A percentile compares a stretch with the other conserved stretches of the same genome.
phyloP scores from a whole-genome alignment of 2,888 invertebrate genomes.

The Emesis russula region DNA sequence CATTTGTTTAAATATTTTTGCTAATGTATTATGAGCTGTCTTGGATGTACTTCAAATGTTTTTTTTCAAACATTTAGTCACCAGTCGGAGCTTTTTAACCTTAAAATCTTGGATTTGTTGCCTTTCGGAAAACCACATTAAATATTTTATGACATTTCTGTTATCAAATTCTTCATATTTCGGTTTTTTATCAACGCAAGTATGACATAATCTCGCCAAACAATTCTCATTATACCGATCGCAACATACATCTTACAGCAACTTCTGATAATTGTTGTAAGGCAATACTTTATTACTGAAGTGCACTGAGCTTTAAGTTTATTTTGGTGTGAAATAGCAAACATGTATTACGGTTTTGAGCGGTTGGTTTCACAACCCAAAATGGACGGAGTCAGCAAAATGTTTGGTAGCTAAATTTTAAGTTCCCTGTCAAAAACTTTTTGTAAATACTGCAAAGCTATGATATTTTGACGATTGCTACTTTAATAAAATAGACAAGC shows the following conservation, averaged over 20 bases:
- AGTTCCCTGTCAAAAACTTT: background rate
- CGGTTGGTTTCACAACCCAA: background rate
- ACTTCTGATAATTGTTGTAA: background rate
- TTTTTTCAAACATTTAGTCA: too few species aligned
- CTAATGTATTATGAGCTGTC: too few species aligned
- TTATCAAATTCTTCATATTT: too few species aligned
- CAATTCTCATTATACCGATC: too few species aligned
- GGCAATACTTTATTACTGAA: background rate
- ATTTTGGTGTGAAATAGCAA: background rate
- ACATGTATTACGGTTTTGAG: background rate
- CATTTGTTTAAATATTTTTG: too few species aligned
- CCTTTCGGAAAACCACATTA: too few species aligned
- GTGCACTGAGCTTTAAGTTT: background rate
- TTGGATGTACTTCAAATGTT: too few species aligned
- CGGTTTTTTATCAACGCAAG: conserved; percentile 42
- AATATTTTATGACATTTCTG: too few species aligned
- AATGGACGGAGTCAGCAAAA: background rate
- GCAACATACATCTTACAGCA: conserved; percentile 39
- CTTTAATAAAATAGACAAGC: background rate
- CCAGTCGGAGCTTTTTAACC: too few species aligned
- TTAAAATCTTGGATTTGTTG: too few species aligned
- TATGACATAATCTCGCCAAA: conserved; percentile 76
- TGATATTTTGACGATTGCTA: too few species aligned
- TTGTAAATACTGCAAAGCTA: background rate
- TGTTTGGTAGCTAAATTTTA: background rate